Evolutionary conservation across 2,888 invertebrate genomes (phyloP).

Genomic region (Rhingia campestris): DNA sequence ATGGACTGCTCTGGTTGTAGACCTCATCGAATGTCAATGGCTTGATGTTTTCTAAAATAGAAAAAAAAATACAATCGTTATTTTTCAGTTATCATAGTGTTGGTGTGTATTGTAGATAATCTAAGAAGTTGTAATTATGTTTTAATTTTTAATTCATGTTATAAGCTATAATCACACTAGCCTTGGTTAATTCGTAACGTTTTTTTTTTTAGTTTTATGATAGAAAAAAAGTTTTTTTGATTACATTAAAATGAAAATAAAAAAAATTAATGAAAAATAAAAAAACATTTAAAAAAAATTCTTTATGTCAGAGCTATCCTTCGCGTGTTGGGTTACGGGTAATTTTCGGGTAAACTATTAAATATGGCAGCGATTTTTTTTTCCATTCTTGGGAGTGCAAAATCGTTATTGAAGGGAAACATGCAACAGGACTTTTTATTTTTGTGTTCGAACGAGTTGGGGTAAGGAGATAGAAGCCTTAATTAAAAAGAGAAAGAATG

Average conservation of each 20-base stretch:
- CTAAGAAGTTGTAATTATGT: not conserved
- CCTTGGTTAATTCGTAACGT: slow-evolving; percentile 26
- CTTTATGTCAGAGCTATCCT: slow-evolving; percentile 66
- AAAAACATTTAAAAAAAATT: slow-evolving; percentile 10
- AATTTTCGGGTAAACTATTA: slow-evolving; percentile 70
- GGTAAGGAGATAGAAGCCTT: slow-evolving; percentile 40
- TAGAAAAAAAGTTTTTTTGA: slow-evolving; percentile 16
- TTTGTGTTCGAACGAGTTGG: slow-evolving; percentile 23
- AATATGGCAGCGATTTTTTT: slow-evolving; percentile 55
- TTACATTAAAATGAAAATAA: slow-evolving; percentile 12
- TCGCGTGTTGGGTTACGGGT: slow-evolving; percentile 66
- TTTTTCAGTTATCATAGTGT: slow-evolving; percentile 23
- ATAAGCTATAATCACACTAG: slow-evolving; percentile 32
- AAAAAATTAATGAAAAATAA: slow-evolving; percentile 1
- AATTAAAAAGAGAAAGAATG: slow-evolving; percentile 55
- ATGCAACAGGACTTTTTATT: slow-evolving; percentile 66
- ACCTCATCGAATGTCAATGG: slow-evolving; percentile 98
- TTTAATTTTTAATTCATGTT: not conserved
- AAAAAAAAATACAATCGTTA: slow-evolving; percentile 9
- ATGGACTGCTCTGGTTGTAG: slow-evolving; percentile 98
- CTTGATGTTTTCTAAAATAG: slow-evolving; percentile 91
- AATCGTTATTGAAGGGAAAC: slow-evolving; percentile 68
- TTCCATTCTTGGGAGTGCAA: slow-evolving; percentile 39
- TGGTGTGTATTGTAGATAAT: not conserved
- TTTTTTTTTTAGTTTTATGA: slow-evolving; percentile 10